Evolutionary conservation across 2,113 vertebrate genomes (phyloP).

Genomic region (Caranx ignobilis): DNA sequence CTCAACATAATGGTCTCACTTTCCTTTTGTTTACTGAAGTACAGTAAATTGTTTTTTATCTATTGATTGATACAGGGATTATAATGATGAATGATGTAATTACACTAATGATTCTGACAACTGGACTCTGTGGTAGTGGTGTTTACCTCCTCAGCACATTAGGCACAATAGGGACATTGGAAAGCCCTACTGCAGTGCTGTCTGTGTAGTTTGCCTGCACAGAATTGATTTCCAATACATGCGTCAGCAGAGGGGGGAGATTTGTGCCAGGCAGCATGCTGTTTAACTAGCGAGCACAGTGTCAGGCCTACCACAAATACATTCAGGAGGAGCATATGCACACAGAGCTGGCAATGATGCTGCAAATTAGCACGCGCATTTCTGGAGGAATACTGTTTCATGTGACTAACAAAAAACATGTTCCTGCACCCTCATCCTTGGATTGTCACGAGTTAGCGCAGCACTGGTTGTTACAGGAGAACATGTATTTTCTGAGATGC

Average conservation of each 20-base stretch:
- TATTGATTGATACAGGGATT: not conserved
- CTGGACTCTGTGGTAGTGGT: not conserved
- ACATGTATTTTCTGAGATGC: constrained; percentile 1
- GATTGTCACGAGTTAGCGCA: not conserved
- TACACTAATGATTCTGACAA: not conserved
- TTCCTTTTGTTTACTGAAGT: not conserved
- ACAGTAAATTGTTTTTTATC: not conserved
- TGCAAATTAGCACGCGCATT: constrained; percentile 9
- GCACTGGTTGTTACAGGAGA: not conserved
- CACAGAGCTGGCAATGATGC: constrained; percentile 18
- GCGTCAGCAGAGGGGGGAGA: constrained; percentile 63
- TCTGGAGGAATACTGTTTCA: not conserved
- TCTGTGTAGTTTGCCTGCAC: constrained; percentile 60
- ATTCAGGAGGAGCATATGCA: constrained; percentile 6
- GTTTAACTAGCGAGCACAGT: constrained; percentile 39
- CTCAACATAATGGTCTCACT: not conserved
- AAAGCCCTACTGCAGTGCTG: constrained; percentile 51
- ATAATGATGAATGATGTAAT: not conserved
- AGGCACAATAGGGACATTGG: constrained; percentile 40
- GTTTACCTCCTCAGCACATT: constrained; percentile 49
- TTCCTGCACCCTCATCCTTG: not conserved
- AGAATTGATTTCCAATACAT: constrained; percentile 76
- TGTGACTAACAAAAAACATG: not conserved
- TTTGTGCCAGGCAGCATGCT: constrained; percentile 44
- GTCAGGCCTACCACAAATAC: constrained; percentile 32